Evolutionary conservation across 2,113 vertebrate species (phyloP).

Genomic region (Burhinus oedicnemus): DNA sequence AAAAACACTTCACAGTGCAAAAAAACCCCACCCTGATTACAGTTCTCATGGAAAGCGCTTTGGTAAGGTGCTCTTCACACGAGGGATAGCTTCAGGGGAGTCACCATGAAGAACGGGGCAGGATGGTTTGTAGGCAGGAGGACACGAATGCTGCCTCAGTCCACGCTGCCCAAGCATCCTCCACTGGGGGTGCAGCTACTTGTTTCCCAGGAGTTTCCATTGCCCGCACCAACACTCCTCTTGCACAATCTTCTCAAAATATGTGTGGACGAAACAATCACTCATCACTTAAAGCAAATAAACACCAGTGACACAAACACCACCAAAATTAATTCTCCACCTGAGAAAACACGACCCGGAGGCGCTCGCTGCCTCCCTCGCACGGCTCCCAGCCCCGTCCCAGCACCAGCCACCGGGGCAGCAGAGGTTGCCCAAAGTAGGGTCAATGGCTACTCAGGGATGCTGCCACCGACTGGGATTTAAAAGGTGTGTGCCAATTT

Average conservation of each 20-base stretch:
- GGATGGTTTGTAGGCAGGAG: not conserved
- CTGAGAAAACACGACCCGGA: not conserved
- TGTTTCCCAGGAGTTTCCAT: not conserved
- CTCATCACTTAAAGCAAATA: not conserved
- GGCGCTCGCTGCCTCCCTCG: rapidly evolving
- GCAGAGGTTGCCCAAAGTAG: not conserved
- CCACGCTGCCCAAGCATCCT: not conserved
- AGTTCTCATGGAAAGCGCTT: not conserved
- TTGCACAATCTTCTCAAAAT: not conserved
- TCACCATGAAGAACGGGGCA: not conserved
- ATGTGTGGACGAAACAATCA: not conserved
- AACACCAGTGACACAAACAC: not conserved
- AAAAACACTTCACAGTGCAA: not conserved
- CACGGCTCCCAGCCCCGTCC: not conserved
- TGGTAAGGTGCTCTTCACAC: not conserved
- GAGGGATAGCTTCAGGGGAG: not conserved
- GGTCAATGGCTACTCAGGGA: not conserved
- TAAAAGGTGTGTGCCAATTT: not conserved
- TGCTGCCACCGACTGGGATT: not conserved
- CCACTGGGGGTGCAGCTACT: not conserved
- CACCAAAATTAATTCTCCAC: not conserved
- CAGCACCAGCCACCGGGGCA: not conserved
- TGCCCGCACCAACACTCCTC: not conserved
- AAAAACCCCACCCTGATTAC: not conserved
- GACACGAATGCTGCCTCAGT: not conserved